Evolutionary conservation across 2,113 vertebrate genomes (phyloP).

Genomic region (Callocephalon fimbriatum): DNA sequence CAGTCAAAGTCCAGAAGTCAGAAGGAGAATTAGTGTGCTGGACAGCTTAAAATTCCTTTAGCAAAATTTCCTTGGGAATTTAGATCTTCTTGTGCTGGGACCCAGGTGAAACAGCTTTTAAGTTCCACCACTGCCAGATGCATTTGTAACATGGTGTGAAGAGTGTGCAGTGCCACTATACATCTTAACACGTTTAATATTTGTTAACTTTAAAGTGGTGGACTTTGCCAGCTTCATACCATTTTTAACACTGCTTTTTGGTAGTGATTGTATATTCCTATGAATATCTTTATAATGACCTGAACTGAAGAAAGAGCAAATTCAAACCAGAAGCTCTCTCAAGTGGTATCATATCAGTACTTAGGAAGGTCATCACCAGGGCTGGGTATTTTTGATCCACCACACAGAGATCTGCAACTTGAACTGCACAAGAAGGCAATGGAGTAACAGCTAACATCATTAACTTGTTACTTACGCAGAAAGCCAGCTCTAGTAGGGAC

Average conservation of each 20-base stretch:
- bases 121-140: background rate
- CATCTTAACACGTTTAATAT: background rate
- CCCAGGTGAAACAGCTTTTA: background rate
- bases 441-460: background rate
- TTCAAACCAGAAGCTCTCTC: background rate
- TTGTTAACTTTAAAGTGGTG: background rate
- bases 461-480: background rate
- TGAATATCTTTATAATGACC: background rate
- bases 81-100: background rate
- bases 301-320: background rate
- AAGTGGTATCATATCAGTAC: background rate
- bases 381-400: background rate
- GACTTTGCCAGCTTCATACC: background rate
- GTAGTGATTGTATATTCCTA: background rate
- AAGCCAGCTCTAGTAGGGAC: background rate
- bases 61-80: background rate
- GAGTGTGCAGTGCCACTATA: fast-evolving
- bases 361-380: background rate
- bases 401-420: background rate
- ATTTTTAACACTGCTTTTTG: background rate
- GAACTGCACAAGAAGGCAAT: background rate
- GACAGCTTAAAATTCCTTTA: background rate
- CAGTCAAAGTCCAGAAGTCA: background rate
- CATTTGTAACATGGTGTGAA: background rate
- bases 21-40: background rate